Conservation (phyloP, 2,888 invertebrate genomes). For the Macaria notata region DNA sequence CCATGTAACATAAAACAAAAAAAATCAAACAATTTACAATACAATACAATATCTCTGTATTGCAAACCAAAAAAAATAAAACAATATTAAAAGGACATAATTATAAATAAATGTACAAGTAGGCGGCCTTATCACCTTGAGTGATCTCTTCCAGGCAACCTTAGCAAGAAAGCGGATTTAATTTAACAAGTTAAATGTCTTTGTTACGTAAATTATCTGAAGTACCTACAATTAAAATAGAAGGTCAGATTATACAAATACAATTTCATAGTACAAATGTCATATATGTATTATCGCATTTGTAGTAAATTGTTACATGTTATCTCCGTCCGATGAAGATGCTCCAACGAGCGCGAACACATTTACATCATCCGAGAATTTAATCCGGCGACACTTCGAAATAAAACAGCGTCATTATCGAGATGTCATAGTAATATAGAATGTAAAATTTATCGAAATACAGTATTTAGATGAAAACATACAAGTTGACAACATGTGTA, state of each 20-base stretch:
- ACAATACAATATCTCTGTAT: too few species aligned
- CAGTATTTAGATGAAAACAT: conserved; percentile 78
- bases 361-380: conserved; percentile 42
- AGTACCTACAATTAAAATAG: conserved; percentile 17
- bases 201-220: too few species aligned
- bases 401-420: conserved; percentile 69
- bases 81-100: too few species aligned
- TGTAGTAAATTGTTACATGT: conserved; percentile 38
- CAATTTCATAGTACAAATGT: conserved; percentile 24
- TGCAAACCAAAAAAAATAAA: too few species aligned
- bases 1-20: not conserved
- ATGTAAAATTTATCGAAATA: conserved; percentile 75
- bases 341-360: conserved; percentile 32
- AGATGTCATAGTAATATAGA: conserved; percentile 72
- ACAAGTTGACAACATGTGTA: conserved; percentile 82
- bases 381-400: conserved; percentile 67
- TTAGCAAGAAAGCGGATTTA: too few species aligned
- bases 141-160: too few species aligned
- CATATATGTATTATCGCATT: conserved; percentile 32
- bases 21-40: too few species aligned
- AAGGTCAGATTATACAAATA: conserved; percentile 30
- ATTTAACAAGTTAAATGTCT: too few species aligned
- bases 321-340: conserved; percentile 37
- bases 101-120: too few species aligned
- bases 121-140: too few species aligned